A percentile compares a stretch with the other conserved stretches of the same genome.
Conservation (phyloP, 2,797 vertebrate species). For the Pseudochaenichthys georgianus region DNA sequence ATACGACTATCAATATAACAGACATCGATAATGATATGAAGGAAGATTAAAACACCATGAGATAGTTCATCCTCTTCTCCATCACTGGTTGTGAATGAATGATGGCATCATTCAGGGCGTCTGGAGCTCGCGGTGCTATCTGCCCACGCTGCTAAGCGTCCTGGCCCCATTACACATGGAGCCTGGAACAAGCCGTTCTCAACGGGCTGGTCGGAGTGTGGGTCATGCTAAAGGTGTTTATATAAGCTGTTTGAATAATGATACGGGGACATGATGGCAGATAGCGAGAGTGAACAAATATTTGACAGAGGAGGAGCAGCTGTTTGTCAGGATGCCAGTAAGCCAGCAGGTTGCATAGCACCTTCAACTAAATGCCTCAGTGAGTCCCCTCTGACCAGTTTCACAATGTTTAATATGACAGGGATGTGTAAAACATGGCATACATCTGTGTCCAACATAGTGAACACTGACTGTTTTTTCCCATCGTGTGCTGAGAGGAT, state of each 20-base stretch:
- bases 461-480: neutral
- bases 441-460: neutral
- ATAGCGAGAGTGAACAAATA: constrained; percentile 94
- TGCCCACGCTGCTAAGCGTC: constrained; percentile 11
- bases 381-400: constrained; percentile 76
- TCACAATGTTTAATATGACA: constrained; percentile 47
- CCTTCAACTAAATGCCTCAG: constrained; percentile 68
- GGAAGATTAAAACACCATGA: neutral
- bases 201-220: constrained; percentile 15
- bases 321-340: constrained; percentile 98
- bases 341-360: constrained; percentile 84
- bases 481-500: neutral
- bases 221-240: constrained; percentile 88
- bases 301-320: constrained; percentile 90
- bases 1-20: neutral
- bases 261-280: constrained; percentile 87
- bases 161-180: constrained; percentile 24
- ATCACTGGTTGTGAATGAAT: constrained; percentile 5
- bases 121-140: constrained; percentile 8
- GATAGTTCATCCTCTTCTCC: neutral
- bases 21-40: neutral
- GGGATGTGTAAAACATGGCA: constrained; percentile 4
- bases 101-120: neutral
- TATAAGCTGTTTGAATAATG: constrained; percentile 92
- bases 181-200: constrained; percentile 21